Evolutionary conservation across 2,797 vertebrate genomes (phyloP).

Genomic region (Hippoglossus hippoglossus): DNA sequence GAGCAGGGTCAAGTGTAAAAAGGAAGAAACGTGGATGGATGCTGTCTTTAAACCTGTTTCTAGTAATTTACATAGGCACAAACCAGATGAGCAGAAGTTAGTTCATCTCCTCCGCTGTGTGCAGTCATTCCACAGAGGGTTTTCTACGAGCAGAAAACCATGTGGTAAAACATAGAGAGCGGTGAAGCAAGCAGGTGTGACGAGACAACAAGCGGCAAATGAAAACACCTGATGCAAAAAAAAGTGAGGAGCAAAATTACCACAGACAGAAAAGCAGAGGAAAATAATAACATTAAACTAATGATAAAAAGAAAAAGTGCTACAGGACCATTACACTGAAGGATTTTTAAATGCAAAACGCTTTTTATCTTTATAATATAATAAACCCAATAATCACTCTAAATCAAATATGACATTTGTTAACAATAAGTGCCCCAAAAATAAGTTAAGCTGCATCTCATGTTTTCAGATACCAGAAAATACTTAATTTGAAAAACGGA

Average conservation of each 20-base stretch:
- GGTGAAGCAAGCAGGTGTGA: constrained; percentile 21
- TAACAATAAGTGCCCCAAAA: too few relatives aligned
- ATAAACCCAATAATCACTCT: not conserved
- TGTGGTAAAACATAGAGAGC: not conserved
- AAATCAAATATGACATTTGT: too few relatives aligned
- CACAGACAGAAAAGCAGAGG: not conserved
- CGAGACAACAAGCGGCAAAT: constrained; percentile 13
- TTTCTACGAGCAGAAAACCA: not conserved
- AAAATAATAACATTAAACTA: not conserved
- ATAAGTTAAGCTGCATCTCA: too few relatives aligned
- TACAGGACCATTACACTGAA: not conserved
- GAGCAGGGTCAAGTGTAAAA: not conserved
- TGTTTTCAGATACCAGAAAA: too few relatives aligned
- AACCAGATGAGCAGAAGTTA: not conserved
- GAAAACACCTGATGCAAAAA: constrained; percentile 37
- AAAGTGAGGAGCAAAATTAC: not conserved
- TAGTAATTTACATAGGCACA: not conserved
- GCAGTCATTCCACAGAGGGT: not conserved
- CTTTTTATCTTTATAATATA: too few relatives aligned
- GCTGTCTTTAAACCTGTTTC: too few relatives aligned
- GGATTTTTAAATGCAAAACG: not conserved
- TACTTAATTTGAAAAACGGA: not conserved
- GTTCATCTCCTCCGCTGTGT: too few relatives aligned
- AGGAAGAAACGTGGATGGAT: not conserved
- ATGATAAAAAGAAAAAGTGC: not conserved